A percentile compares a stretch with the other conserved stretches of the same genome.
Conservation (phyloP, 2,888 invertebrate genomes). For the Pteria penguin region DNA sequence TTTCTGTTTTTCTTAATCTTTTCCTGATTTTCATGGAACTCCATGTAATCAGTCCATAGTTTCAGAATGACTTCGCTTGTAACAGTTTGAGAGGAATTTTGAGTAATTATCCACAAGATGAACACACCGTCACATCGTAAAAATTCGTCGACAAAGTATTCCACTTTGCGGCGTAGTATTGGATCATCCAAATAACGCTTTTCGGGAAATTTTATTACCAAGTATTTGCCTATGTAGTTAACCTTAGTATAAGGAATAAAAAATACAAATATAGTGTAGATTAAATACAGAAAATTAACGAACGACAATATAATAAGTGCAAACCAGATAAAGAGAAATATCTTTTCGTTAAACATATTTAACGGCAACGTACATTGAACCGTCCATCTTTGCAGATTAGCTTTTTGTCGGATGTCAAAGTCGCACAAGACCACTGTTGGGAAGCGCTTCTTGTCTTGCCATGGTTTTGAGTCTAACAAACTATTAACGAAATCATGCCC, state of each 20-base stretch:
- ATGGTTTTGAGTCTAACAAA: conserved; percentile 51
- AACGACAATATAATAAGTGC: conserved; percentile 66
- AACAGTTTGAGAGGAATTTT: conserved; percentile 58
- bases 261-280: conserved; percentile 62
- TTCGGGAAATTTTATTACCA: conserved; percentile 52
- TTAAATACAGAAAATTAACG: conserved; percentile 57
- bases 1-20: no score
- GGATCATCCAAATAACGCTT: not conserved
- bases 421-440: conserved; percentile 72
- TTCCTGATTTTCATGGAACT: no score
- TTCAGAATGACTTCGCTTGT: conserved; percentile 31
- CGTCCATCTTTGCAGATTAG: conserved; percentile 69
- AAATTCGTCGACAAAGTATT: conserved; percentile 68
- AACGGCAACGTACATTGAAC: conserved; percentile 73
- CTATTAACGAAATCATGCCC: conserved; percentile 68
- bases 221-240: conserved; percentile 66
- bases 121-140: conserved; percentile 73
- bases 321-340: conserved; percentile 72
- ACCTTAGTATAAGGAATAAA: conserved; percentile 59
- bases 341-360: conserved; percentile 75
- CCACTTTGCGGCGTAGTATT: not conserved
- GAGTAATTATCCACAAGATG: conserved; percentile 63
- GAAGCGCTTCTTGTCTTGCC: conserved; percentile 63
- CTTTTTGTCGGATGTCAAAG: conserved; percentile 70
- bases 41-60: conserved; percentile 35